Evolutionary conservation across 2,113 vertebrate genomes (phyloP), one percentile per base, ranked within the genome.

Genomic region (Rhea pennata): DNA sequence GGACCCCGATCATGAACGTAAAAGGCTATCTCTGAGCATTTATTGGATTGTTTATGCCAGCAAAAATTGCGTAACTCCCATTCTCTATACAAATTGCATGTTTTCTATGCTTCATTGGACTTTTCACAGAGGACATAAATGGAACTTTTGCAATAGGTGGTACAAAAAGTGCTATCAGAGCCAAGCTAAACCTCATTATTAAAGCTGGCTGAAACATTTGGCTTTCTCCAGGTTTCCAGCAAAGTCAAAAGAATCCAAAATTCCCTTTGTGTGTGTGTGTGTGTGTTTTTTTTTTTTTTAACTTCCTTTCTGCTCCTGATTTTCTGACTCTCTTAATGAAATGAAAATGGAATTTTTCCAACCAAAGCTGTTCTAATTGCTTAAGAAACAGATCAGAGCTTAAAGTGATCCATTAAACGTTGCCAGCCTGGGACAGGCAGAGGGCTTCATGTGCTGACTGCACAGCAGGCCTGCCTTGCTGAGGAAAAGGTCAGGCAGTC

Each of bases 31-130:
- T 97, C 91, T 77, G 74, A 95, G 77, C 53, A 88, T 89, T 90
- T 94, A 87, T 56, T 90, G 83, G 89, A 95, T 95, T 96, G 95
- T 97, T 97, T 97, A 94, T 97, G 96, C 91, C 90, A 95, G 69
- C 33, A 96, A 96, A 96, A 93, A 94, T 70, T 92, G 61, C 51
- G 46, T 87, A 94, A 93, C 91, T 94, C 78, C 85, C 59, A 92
- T 95, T 97, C 73, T 89, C 74, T 95, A 56, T 39, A 91, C 79
- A 97, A 96, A 97, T 96, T 92, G 81, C 74, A 87, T 88, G 93
- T 87, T 96, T 96, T 94, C 85, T 92, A 83, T 95, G 93, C 90
- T 97, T 97, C 95, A 82, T 66, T 97, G 92, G 89, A 86, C 87
- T 91, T 94, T 94, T 97, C 93, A 81, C 87, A 70, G 65, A 94